Percentiles rank a stretch among this genome's conserved stretches.
Conservation (phyloP, 2,888 invertebrate species). For the Xestia c-nigrum region DNA sequence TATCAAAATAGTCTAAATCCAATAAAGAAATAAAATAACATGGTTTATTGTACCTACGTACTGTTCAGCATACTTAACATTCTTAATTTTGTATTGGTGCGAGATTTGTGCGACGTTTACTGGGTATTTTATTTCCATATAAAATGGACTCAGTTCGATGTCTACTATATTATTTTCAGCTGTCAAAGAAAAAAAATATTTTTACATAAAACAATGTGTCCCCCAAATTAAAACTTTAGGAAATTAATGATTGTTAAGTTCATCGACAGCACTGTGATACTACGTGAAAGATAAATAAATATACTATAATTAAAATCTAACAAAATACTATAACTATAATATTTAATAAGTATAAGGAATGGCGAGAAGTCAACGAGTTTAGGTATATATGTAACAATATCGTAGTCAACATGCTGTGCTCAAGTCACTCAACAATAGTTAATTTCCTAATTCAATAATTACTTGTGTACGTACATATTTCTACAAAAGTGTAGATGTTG, state of each 20-base stretch:
- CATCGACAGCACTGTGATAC: constrained; percentile 35
- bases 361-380: constrained; percentile 71
- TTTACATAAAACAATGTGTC: constrained; percentile 10
- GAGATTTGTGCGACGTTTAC: constrained; percentile 58
- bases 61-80: constrained; percentile 44
- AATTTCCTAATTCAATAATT: constrained; percentile 36
- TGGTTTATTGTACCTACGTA: constrained; percentile 52
- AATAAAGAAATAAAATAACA: constrained; percentile 41
- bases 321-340: constrained; percentile 70
- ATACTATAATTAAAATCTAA: constrained; percentile 55
- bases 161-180: constrained; percentile 26
- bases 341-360: constrained; percentile 76
- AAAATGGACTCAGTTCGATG: constrained; percentile 28
- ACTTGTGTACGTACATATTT: constrained; percentile 29
- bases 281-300: constrained; percentile 53
- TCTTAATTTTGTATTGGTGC: constrained; percentile 40
- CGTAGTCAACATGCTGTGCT: constrained; percentile 34
- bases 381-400: constrained; percentile 53
- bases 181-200: constrained; percentile 12
- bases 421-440: constrained; percentile 53
- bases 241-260: constrained; percentile 60
- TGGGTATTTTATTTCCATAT: constrained; percentile 50
- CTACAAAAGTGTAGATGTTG: constrained; percentile 20
- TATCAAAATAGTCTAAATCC: constrained; percentile 30
- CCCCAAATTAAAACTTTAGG: constrained; percentile 26